phyloP scores from a whole-genome alignment of 1,140 invertebrate genomes.

The Drosophila takahashii region DNA sequence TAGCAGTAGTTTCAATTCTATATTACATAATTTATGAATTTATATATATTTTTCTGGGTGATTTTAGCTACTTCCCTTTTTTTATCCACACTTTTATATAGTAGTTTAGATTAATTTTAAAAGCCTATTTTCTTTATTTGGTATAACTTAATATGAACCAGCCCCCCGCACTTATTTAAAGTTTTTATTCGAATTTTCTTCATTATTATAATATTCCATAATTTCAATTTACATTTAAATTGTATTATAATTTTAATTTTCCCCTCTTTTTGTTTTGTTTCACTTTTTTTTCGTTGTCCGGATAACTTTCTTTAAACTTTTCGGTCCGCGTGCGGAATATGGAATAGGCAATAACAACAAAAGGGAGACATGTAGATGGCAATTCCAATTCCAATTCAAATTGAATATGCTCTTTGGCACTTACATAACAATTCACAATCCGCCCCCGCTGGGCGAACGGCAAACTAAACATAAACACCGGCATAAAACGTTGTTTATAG shows the following conservation, averaged over 20 bases:
- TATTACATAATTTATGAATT: too few relatives aligned
- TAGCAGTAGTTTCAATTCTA: too few relatives aligned
- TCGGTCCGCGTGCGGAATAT: conserved; percentile 46
- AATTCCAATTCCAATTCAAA: conserved; percentile 62
- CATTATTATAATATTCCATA: conserved; percentile 19
- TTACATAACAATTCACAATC: conserved; percentile 65
- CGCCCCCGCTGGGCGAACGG: conserved; percentile 13
- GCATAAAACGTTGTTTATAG: conserved; percentile 72
- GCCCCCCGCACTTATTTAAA: too few relatives aligned
- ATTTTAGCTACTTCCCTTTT: too few relatives aligned
- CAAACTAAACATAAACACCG: conserved; percentile 63
- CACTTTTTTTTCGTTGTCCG: not conserved
- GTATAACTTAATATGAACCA: too few relatives aligned
- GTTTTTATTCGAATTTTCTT: not conserved
- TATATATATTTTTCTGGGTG: too few relatives aligned
- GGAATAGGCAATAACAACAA: conserved; percentile 29
- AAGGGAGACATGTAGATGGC: conserved; percentile 5
- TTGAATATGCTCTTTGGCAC: conserved; percentile 62
- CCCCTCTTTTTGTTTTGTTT: conserved; percentile 14
- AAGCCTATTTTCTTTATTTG: too few relatives aligned
- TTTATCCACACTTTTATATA: too few relatives aligned
- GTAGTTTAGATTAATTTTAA: too few relatives aligned
- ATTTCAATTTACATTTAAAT: conserved; percentile 13
- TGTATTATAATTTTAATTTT: conserved; percentile 25
- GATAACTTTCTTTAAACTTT: conserved; percentile 59